Evolutionary conservation across 2,888 invertebrate species (phyloP), one percentile per base, ranked within the genome.

Genomic region (Cataglyphis rosenhaueri): DNA sequence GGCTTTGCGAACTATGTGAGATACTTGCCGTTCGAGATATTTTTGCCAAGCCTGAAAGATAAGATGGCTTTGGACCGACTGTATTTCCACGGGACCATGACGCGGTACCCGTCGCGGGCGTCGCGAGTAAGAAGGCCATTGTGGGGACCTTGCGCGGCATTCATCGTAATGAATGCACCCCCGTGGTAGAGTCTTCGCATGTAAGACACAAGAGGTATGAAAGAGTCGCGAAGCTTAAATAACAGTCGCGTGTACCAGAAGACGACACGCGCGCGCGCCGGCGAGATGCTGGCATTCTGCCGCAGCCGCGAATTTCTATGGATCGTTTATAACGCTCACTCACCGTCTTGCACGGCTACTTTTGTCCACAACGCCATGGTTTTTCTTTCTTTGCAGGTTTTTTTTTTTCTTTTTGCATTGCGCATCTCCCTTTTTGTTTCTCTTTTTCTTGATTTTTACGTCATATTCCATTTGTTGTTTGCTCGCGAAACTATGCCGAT

Each of bases 221-320:
- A 94, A 94, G 94, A 94, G 92, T 93, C 92, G 92, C 91, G 92
- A 91, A 92, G 93, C 92, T 94, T 94, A 93, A 94, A 94, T 93
- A 94, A 94, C 94, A 93, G 92, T 90, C 89, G 88, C 87, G 84
- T 87, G 88, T 89, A 86, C 81, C 81, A 84, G 68, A 59, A 87
- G 82, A 83, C 87, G 86, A 85, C 82, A 21, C 61, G 25, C n/a
- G 44, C 52, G 82, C 48, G 66, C 61, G 61, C 18, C 6, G 15
- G 61, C 52, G 85, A 85, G 84, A 86, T 84, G 84, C 81, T 84
- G 74, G 89, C 82, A 87, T 90, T 91, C 86, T 86, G 88, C 85
- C 84, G 87, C 83, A 85, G 78, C 81, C 78, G 73, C 79, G 84
- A 90, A 88, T 88, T 90, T 90, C 88, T 90, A 90, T 90, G 89